Evolutionary conservation across 2,113 vertebrate genomes (phyloP).

Genomic region (Phrynosoma platyrhinos): DNA sequence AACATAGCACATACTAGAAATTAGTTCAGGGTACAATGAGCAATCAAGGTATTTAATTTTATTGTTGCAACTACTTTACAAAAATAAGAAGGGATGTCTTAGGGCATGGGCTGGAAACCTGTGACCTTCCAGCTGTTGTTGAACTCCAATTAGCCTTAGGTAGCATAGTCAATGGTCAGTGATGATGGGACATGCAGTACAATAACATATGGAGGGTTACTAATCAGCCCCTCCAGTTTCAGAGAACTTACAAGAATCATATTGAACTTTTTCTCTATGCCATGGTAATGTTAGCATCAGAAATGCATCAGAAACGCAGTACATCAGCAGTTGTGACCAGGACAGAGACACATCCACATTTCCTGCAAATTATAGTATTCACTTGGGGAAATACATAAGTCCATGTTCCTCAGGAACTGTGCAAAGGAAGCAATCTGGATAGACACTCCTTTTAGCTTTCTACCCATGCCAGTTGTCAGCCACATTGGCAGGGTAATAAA

Average conservation of each 20-base stretch:
- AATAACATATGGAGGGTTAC: background rate
- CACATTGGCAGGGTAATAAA: background rate
- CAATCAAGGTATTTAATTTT: accelerated
- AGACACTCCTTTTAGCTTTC: background rate
- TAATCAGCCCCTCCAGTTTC: background rate
- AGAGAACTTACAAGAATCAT: background rate
- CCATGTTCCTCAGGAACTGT: background rate
- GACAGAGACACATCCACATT: background rate
- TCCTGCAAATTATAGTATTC: background rate
- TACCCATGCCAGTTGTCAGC: background rate
- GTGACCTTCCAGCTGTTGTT: background rate
- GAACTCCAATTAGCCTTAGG: background rate
- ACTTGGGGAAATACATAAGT: background rate
- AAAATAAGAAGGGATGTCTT: background rate
- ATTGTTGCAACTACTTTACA: background rate
- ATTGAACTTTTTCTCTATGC: background rate
- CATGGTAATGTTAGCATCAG: too few species aligned
- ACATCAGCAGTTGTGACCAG: background rate
- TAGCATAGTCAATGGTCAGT: background rate
- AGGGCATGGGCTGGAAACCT: background rate
- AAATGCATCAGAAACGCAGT: background rate
- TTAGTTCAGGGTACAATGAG: background rate
- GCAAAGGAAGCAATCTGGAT: background rate
- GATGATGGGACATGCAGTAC: background rate
- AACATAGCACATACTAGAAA: background rate